Base-by-base conservation (phyloP, 2,113 vertebrate species). In the Syrrhaptes paradoxus region DNA sequence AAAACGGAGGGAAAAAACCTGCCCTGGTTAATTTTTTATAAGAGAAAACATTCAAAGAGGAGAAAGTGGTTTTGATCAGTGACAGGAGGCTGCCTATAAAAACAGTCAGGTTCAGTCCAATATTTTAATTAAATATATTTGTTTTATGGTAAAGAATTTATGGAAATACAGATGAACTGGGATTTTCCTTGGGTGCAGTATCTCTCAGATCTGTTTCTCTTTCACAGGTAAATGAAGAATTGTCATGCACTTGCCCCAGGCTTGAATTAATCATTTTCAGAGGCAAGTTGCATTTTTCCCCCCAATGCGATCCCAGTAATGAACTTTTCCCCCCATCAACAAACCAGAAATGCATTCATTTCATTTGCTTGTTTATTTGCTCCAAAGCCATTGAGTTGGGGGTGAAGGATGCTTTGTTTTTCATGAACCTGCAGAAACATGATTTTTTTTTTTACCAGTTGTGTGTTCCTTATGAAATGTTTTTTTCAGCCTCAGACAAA, bases 221-320 rank as follows among this genome's bases (percentile, higher is more conserved):
- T 95, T 95, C 87, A 88, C 82, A 84, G 90, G 73, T 84, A 94
- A 95, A 95, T 92, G 65, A 80, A 85, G 79, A 94, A 94, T 75
- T 92, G 82, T 80, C 88, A 81, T 94, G 48, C 61, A 46, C 87
- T 90, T 0, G 85, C 92, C 88, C 19, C 61, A 81, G 92, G 92
- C 61, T 58, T 91, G 68, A 78, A 95, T 96, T 89, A 24, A 88
- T 83, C 26, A 67, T 94, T 90, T 95, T 90, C 65, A 74, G 26
- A 75, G 41, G 31, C 61, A 87, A 90, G 76, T 61, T 75, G 17
- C 32, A 59, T 84, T 93, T 88, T 62, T 21, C 13, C 48, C 84
- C 85, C 1, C 14, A 71, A 18, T 80, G 51, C 93, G 55, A 96
- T 95, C 75, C 91, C 61, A 80, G 63, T 51, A 95, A 86, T 91